Evolutionary conservation across 1,140 invertebrate genomes (phyloP), one percentile per base, ranked within the genome.

Genomic region (Dysdera silvatica): DNA sequence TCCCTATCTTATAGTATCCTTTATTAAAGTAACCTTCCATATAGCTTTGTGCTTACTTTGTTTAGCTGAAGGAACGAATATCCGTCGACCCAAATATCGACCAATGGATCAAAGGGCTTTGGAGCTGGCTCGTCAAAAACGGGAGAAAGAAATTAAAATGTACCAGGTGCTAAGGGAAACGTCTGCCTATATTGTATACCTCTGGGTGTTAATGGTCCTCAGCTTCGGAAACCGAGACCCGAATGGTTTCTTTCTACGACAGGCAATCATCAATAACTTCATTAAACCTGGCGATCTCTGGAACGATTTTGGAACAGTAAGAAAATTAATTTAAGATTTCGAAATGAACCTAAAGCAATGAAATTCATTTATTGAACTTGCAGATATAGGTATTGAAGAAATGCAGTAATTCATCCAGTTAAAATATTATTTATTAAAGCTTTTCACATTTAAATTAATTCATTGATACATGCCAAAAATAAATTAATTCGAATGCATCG

Each of bases 91-190:
- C 7, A 58, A 59, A 16, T 67, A 67, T 18, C 35, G 47, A 4
- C 65, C 65, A 5, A 53, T 67, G 8, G 59, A 67, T 16, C 49
- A 29, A 5, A 4, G 16, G 8, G 52, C 55, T 4, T 32, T 61
- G 20, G 53, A 57, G 24, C 40, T 43, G 1, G 65, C 61, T 23
- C 31, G 65, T 7, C 43, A 52, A 18, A 16, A 55, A 5, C 67
- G 79, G 0, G 54, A 77, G 58, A 78, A 78, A 52, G 78, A 80
- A 68, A 71, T 78, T 18, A 72, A 78, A 68, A 80, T 81, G 78
- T 76, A 69, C 20, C 33, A 37, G 3, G 56, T 80, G 8, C 61
- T 81, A 18, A 64, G 74, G 51, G 80, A 81, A 65, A 75, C 80
- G 0, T 33, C 77, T 3, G 72, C 76, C 28, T 81, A 81, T 66